Conservation (phyloP, 1,140 invertebrate species). For the Dolichoris vasculosae region DNA sequence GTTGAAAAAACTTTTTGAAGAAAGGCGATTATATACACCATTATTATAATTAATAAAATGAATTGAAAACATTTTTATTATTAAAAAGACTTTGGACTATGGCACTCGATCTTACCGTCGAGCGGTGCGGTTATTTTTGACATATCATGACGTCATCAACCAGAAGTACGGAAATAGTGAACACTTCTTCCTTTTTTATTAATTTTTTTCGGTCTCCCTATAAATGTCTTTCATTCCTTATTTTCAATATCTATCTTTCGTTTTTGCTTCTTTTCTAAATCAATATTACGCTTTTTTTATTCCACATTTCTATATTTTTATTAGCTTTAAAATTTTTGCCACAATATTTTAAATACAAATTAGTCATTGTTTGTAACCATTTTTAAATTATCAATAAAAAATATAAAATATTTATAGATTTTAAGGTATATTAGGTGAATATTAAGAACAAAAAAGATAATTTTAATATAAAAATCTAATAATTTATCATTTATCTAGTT, state of each 20-base stretch:
- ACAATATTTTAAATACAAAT: too few relatives aligned
- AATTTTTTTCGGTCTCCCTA: background rate
- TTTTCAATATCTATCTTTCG: background rate
- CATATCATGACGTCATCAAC: conserved; percentile 68
- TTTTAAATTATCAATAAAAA: too few relatives aligned
- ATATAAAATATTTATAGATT: too few relatives aligned
- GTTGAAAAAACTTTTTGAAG: background rate
- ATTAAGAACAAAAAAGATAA: too few relatives aligned
- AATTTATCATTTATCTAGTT: too few relatives aligned
- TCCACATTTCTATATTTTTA: too few relatives aligned
- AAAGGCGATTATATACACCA: conserved; percentile 44
- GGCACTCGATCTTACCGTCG: conserved; percentile 62
- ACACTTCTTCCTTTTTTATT: background rate
- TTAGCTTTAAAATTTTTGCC: too few relatives aligned
- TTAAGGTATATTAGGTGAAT: too few relatives aligned
- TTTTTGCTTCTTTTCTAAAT: too few relatives aligned
- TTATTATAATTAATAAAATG: conserved; percentile 70
- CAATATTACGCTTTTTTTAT: too few relatives aligned
- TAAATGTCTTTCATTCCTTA: background rate
- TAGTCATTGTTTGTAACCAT: too few relatives aligned
- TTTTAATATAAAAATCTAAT: too few relatives aligned
- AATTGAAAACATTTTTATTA: conserved; percentile 52
- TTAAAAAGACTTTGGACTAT: conserved; percentile 31
- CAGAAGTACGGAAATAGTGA: conserved; percentile 69
- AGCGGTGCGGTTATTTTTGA: conserved; percentile 69